Conservation (phyloP, 2,797 vertebrate genomes). For the Galaxias olidus region DNA sequence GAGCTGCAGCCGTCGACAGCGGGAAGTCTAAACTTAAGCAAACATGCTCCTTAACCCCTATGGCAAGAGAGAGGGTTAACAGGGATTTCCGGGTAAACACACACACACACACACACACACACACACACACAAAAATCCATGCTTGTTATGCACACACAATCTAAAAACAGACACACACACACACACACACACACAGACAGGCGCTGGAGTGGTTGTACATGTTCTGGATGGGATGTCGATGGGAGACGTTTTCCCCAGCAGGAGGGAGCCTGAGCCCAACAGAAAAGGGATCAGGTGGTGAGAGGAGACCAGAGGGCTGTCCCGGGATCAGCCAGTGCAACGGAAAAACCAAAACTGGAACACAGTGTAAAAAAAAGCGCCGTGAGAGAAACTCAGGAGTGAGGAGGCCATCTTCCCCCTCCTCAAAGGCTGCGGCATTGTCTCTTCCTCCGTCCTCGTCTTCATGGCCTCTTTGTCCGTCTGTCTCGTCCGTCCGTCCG, state of each 20-base stretch:
- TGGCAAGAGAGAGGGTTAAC: not conserved
- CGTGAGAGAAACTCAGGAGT: slow-evolving; percentile 94
- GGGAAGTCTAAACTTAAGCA: not conserved
- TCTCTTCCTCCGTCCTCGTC: slow-evolving; percentile 78
- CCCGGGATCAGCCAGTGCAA: slow-evolving; percentile 96
- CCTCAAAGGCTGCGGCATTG: slow-evolving; percentile 88
- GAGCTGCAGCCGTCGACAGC: not conserved
- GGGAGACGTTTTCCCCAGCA: slow-evolving; percentile 49
- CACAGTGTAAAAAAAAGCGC: slow-evolving; percentile 99
- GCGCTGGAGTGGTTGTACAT: slow-evolving; percentile 20
- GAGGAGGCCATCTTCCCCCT: slow-evolving; percentile 86
- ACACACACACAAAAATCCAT: slow-evolving; percentile 16
- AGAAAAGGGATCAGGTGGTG: slow-evolving; percentile 13
- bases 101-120: slow-evolving; percentile 30
- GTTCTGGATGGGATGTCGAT: too few species aligned
- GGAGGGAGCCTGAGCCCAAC: slow-evolving; percentile 70
- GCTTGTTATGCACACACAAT: slow-evolving; percentile 40
- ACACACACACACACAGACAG: slow-evolving; percentile 16
- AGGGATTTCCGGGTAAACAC: not conserved
- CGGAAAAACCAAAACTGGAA: slow-evolving; percentile 92
- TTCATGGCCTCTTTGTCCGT: slow-evolving; percentile 63
- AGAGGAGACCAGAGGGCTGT: slow-evolving; percentile 72
- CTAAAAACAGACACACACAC: slow-evolving; percentile 32
- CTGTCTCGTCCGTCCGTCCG: slow-evolving; percentile 57
- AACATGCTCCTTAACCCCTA: not conserved